These are phyloP conservation scores for Hippoglossus stenolepis DNA, from an alignment of 2,113 vertebrate species.

Conservation along the genomic window DNA sequence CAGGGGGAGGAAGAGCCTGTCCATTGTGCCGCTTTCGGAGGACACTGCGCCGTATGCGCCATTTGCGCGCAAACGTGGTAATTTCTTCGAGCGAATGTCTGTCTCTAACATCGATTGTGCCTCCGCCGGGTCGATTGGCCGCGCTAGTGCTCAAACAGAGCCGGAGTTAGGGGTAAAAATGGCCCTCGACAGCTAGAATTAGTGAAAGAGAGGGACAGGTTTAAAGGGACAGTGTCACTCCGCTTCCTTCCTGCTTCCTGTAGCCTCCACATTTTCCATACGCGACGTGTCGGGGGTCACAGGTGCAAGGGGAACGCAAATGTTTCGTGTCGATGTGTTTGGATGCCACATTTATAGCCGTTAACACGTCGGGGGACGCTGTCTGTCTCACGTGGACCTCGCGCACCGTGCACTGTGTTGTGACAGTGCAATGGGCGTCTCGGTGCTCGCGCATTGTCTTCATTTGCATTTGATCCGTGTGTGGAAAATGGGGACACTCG, in stretches of 20 bases:
- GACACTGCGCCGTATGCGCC: constrained; percentile 45
- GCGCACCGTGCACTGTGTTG: neutral
- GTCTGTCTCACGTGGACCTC: neutral
- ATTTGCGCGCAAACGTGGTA: neutral
- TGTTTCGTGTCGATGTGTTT: too few species aligned
- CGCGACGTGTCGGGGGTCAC: constrained; percentile 6
- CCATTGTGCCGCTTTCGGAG: constrained; percentile 73
- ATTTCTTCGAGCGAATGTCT: neutral
- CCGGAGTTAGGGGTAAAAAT: constrained; percentile 52
- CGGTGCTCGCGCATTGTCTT: neutral
- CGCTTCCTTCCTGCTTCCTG: constrained; percentile 65
- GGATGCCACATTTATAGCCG: neutral
- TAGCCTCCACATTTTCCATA: neutral
- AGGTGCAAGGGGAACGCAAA: neutral
- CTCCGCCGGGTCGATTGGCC: neutral
- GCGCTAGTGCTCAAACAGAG: constrained; percentile 6
- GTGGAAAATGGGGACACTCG: neutral
- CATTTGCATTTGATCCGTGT: neutral
- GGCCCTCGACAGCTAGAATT: constrained; percentile 58
- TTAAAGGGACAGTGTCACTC: constrained; percentile 81
- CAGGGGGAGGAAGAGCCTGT: constrained; percentile 75
- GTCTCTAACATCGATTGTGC: neutral
- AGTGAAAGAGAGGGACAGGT: constrained; percentile 70
- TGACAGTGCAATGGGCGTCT: constrained; percentile 1
- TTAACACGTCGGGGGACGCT: neutral